Conservation (phyloP, 1,140 invertebrate species). For the Camponotus vicinus region DNA sequence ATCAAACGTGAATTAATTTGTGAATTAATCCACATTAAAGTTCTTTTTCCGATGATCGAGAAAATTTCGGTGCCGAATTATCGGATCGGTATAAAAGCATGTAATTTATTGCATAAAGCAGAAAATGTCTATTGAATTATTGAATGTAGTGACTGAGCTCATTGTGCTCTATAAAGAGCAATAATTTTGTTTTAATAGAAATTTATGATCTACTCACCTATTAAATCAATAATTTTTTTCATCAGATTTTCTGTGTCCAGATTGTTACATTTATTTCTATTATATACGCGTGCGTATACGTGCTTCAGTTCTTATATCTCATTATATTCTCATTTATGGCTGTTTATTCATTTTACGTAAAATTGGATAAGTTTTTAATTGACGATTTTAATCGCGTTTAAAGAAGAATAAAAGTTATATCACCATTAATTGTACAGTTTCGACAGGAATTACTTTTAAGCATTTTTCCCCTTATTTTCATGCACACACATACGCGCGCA, state of each 20-base stretch:
- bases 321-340: not conserved
- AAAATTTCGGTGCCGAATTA: constrained; percentile 25
- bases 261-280: not conserved
- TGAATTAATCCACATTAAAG: constrained; percentile 10
- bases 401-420: constrained; percentile 12
- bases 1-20: constrained; percentile 61
- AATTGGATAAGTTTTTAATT: constrained; percentile 40
- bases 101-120: constrained; percentile 42
- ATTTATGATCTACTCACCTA: not conserved
- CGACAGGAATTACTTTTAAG: not conserved
- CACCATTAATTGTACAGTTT: constrained; percentile 34
- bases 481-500: too few species aligned
- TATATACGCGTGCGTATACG: not conserved
- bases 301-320: not conserved
- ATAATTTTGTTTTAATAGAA: not conserved
- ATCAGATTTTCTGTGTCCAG: not conserved
- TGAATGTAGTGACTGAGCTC: not conserved
- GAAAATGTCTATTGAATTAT: constrained; percentile 27
- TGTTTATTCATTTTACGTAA: not conserved
- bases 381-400: constrained; percentile 11
- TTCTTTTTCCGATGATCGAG: not conserved
- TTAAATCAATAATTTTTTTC: not conserved
- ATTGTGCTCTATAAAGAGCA: not conserved
- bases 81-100: not conserved
- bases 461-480: constrained; percentile 2